Evolutionary conservation across 2,888 invertebrate species (phyloP), one percentile per base, ranked within the genome.

Genomic region (Theretra japonica): DNA sequence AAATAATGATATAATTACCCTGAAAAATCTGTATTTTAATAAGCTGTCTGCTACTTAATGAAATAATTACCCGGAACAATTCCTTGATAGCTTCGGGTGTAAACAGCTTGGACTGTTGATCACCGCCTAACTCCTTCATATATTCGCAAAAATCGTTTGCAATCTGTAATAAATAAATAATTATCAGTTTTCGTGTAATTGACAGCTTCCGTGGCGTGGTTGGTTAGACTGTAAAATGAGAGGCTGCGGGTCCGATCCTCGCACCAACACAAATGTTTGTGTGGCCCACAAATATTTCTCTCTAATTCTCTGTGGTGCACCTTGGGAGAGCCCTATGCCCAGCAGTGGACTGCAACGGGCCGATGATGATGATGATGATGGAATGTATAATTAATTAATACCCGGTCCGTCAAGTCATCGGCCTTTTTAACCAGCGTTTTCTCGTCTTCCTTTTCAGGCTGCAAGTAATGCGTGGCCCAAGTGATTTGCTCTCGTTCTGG

Each of bases 11-110:
- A n/a, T n/a, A n/a, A n/a, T n/a, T n/a, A n/a, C n/a, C n/a, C n/a
- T n/a, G n/a, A n/a, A n/a, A n/a, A n/a, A n/a, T n/a, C n/a, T n/a
- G n/a, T n/a, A n/a, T n/a, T n/a, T n/a, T n/a, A n/a, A n/a, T n/a
- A n/a, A n/a, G 5, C 6, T 30, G 4, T 15, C 25, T 28, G 6
- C 11, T 28, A 28, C 28, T 28, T 28, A 28, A 60, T 8, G 2
- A 2, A 30, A 21, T 65, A 7, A 17, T 78, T 86, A 93, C 95
- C 85, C 94, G 94, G 71, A 95, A 95, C 1, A 95, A 83, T 80
- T 94, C 94, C 77, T 94, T 95, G 69, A 95, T 92, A 72, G 93
- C 89, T 83, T 92, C 92, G 8, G 94, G 90, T 23, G 91, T 92
- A 73, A 95, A 94, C 25, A 95, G 78, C 73, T 94, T 90, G 0